Evolutionary conservation across 2,797 vertebrate genomes (phyloP).

Genomic region (Eleutherodactylus coqui): DNA sequence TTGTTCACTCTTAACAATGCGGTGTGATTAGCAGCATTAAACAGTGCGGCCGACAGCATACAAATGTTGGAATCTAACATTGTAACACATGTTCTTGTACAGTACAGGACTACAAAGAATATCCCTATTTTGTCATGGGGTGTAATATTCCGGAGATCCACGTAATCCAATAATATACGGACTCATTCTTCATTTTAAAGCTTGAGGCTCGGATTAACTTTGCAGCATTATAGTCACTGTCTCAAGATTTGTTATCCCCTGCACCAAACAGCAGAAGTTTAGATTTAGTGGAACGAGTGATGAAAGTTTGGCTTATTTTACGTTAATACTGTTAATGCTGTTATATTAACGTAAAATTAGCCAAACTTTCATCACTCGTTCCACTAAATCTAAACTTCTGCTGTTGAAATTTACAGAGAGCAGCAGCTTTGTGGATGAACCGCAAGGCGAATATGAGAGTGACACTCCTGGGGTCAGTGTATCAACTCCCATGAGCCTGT

Average conservation of each 20-base stretch:
- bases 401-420: too few relatives aligned
- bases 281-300: background rate
- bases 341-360: too few relatives aligned
- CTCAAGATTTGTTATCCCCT: background rate
- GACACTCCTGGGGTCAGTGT: too few relatives aligned
- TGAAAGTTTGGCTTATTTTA: background rate
- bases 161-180: constrained; percentile 5
- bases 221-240: background rate
- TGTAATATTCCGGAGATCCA: background rate
- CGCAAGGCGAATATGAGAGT: too few relatives aligned
- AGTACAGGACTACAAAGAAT: background rate
- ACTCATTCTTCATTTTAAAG: constrained; percentile 9
- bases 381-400: background rate
- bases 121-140: constrained; percentile 8
- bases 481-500: too few relatives aligned
- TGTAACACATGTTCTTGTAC: background rate
- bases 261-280: background rate
- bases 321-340: too few relatives aligned
- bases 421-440: too few relatives aligned
- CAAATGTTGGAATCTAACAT: background rate
- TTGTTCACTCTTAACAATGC: background rate
- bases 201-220: constrained; percentile 4
- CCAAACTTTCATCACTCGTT: background rate
- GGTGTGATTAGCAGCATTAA: background rate
- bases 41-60: background rate